Evolutionary conservation across 2,113 vertebrate species (phyloP).

Genomic region (Rhinopithecus roxellana): DNA sequence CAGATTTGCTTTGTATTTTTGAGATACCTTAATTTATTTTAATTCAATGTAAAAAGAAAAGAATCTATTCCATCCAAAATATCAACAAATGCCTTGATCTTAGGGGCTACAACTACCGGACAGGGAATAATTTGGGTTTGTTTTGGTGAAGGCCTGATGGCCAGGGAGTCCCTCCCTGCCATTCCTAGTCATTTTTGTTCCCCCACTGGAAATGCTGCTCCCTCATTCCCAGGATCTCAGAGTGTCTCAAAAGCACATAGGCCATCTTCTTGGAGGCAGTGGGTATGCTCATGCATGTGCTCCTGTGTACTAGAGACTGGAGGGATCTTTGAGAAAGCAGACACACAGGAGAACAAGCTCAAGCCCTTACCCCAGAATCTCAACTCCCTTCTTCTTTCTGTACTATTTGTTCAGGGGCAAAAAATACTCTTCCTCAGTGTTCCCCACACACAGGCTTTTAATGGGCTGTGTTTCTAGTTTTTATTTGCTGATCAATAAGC

Average conservation of each 20-base stretch:
- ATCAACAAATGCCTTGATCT: not conserved
- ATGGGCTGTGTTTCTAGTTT: constrained; percentile 55
- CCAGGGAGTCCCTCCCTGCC: not conserved
- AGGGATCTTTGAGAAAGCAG: not conserved
- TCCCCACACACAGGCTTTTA: constrained; percentile 6
- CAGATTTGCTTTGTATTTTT: constrained; percentile 42
- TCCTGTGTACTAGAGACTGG: not conserved
- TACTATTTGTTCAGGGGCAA: not conserved
- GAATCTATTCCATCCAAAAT: not conserved
- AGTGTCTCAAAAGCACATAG: not conserved
- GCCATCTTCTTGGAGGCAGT: not conserved
- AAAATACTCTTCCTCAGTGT: not conserved
- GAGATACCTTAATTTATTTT: constrained; percentile 42
- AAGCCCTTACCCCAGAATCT: not conserved
- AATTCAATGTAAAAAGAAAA: not conserved
- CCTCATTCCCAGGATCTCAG: not conserved
- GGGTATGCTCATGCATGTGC: rapidly evolving
- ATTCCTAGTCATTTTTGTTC: not conserved
- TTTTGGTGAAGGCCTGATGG: not conserved
- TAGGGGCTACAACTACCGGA: constrained; percentile 1
- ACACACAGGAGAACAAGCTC: not conserved
- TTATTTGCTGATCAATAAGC: constrained; percentile 65
- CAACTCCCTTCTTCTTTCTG: not conserved
- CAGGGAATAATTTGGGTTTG: constrained; percentile 4
- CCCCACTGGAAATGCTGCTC: not conserved